phyloP scores from a whole-genome alignment of 2,888 invertebrate species.

The Epinotia demarniana region DNA sequence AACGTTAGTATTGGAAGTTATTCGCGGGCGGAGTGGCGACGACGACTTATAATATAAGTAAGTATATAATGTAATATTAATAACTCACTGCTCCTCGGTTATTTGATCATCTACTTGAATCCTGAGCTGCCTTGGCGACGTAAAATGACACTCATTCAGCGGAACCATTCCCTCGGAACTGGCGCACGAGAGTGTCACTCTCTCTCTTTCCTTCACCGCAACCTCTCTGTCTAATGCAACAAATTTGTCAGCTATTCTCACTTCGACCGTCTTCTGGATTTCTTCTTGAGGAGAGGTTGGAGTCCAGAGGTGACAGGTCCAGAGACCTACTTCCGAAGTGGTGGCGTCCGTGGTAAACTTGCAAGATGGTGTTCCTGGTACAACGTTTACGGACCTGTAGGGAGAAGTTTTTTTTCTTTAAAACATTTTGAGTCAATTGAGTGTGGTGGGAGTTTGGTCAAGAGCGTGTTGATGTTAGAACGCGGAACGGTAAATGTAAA shows the following conservation, averaged over 20 bases:
- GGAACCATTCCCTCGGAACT: slow-evolving; percentile 38
- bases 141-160: slow-evolving; percentile 37
- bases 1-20: too few species aligned
- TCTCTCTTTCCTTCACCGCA: slow-evolving; percentile 20
- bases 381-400: slow-evolving; percentile 25
- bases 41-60: background rate
- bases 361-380: slow-evolving; percentile 38
- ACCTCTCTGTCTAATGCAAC: slow-evolving; percentile 28
- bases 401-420: background rate
- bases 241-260: slow-evolving; percentile 30
- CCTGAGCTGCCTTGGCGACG: background rate
- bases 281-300: slow-evolving; percentile 32
- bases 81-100: slow-evolving; percentile 27
- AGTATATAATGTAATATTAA: background rate
- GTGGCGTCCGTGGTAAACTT: slow-evolving; percentile 19
- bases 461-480: background rate
- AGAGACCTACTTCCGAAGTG: slow-evolving; percentile 29
- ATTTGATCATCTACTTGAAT: slow-evolving; percentile 26
- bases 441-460: too few species aligned
- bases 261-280: slow-evolving; percentile 30
- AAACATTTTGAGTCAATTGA: background rate
- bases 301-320: slow-evolving; percentile 40
- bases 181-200: slow-evolving; percentile 32
- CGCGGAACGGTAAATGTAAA: too few species aligned
- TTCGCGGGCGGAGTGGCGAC: too few species aligned